These are phyloP conservation scores for Bovichtus variegatus DNA, from an alignment of 2,797 vertebrate species.

Conservation along the genomic window DNA sequence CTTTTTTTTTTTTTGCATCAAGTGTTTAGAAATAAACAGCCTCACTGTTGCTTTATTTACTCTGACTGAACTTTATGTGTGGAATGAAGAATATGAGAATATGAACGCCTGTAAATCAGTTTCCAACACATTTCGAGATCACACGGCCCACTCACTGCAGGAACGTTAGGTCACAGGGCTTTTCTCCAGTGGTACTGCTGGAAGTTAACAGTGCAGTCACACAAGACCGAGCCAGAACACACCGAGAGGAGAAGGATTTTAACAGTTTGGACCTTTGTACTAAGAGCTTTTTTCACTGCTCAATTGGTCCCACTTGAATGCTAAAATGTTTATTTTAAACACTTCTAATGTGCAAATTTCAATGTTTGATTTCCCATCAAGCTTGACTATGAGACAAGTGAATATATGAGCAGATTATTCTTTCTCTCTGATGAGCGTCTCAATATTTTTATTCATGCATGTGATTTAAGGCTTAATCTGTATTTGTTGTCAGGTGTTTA, in stretches of 20 bases:
- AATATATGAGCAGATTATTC: not conserved
- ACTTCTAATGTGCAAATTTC: not conserved
- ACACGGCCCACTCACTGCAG: conserved; percentile 48
- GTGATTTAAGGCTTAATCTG: not conserved
- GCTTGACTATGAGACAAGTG: not conserved
- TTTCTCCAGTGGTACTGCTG: conserved; percentile 22
- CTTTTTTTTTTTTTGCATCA: not conserved
- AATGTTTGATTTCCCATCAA: not conserved
- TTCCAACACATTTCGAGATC: conserved; percentile 32
- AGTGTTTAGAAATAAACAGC: conserved; percentile 6
- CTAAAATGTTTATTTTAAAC: conserved; percentile 12
- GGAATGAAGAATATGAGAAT: conserved; percentile 14
- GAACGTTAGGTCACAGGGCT: conserved; percentile 40
- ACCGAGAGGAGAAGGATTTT: not conserved
- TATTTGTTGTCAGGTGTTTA: not conserved
- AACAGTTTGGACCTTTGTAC: not conserved
- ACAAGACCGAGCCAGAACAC: conserved; percentile 10
- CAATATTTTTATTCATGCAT: not conserved
- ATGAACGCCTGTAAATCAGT: conserved; percentile 31
- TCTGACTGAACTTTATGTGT: conserved; percentile 17
- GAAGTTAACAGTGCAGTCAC: conserved; percentile 37
- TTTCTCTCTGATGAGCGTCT: not conserved
- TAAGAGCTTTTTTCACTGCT: not conserved
- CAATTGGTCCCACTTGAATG: not conserved
- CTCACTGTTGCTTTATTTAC: conserved; percentile 37